Evolutionary conservation across 2,888 invertebrate genomes (phyloP).

Genomic region (Petrolisthes manimaculis): DNA sequence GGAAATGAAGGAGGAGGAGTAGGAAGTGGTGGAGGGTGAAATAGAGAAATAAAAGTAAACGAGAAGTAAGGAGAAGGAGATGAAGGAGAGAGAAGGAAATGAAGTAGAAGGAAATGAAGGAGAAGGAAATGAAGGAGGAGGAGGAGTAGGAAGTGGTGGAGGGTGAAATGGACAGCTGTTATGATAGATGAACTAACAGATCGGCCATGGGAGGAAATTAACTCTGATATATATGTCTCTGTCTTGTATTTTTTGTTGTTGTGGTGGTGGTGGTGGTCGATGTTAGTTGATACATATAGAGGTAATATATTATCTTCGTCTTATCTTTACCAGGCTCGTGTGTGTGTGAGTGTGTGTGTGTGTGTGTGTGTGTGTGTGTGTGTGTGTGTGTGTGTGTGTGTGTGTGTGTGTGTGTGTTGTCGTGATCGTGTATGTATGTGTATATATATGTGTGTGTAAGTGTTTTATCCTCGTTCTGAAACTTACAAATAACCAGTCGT

Average conservation of each 20-base stretch:
- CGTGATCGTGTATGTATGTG: neutral
- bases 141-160: no score
- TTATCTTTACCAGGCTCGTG: neutral
- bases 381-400: constrained; percentile 17
- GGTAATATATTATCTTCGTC: neutral
- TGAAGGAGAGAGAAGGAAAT: no score
- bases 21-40: no score
- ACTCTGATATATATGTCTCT: neutral
- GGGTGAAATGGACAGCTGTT: no score
- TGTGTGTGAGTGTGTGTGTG: neutral
- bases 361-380: constrained; percentile 1
- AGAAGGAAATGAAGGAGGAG: no score
- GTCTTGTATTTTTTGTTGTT: neutral
- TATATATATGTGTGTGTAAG: neutral
- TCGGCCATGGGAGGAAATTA: neutral
- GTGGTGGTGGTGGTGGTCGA: neutral
- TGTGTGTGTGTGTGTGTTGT: constrained; percentile 6
- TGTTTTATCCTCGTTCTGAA: neutral
- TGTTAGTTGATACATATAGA: neutral
- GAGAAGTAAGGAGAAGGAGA: no score
- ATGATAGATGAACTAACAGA: neutral
- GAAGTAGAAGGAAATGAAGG: no score
- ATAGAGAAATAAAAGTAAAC: no score
- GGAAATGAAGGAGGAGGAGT: no score
- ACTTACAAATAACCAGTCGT: neutral